These are phyloP conservation scores for Teinopalpus imperialis DNA, from an alignment of 2,888 invertebrate species.

Conservation along the genomic window DNA sequence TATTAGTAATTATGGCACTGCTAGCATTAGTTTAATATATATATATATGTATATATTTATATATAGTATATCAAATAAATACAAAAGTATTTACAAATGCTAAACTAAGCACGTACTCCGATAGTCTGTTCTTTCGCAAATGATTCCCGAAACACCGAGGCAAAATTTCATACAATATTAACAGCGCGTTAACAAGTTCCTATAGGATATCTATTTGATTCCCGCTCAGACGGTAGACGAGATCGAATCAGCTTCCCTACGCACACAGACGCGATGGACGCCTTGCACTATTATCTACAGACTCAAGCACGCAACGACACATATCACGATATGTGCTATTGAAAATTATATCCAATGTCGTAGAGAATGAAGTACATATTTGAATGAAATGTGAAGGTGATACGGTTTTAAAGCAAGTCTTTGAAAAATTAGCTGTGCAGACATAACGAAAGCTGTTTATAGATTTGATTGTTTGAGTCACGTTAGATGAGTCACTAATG, in stretches of 20 bases:
- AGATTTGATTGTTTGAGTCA: conserved; percentile 12
- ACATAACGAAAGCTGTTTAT: conserved; percentile 9
- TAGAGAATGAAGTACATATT: background rate
- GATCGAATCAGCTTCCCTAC: conserved; percentile 43
- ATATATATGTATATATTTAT: too few species aligned
- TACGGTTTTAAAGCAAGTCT: background rate
- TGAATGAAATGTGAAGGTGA: background rate
- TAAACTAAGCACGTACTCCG: too few species aligned
- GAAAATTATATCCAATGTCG: background rate
- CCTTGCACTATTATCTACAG: background rate
- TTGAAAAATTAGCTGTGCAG: conserved; percentile 7
- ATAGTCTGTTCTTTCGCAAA: too few species aligned
- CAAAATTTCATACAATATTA: conserved; percentile 16
- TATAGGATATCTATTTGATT: conserved; percentile 22
- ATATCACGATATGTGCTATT: background rate
- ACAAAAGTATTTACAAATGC: too few species aligned
- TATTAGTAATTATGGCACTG: too few species aligned
- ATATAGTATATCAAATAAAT: too few species aligned
- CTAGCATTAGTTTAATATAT: too few species aligned
- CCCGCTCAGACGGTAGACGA: conserved; percentile 33
- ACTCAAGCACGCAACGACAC: background rate
- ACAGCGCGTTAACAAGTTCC: conserved; percentile 21
- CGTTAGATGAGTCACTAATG: conserved; percentile 9
- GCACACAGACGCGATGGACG: conserved; percentile 23
- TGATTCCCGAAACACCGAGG: too few species aligned